phyloP scores from a whole-genome alignment of 2,113 vertebrate species.

The Columba janthina region DNA sequence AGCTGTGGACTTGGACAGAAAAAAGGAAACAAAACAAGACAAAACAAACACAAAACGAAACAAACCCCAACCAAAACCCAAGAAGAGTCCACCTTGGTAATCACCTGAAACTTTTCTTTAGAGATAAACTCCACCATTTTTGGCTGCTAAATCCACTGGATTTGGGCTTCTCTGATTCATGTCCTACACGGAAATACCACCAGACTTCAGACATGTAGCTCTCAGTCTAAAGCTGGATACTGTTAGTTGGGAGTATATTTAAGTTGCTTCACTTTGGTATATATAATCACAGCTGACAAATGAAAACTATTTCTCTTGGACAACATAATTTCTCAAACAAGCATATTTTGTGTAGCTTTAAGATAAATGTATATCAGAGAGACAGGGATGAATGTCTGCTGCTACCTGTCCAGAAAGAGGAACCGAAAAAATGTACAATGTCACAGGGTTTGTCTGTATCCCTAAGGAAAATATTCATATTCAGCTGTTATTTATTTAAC shows the following conservation, averaged over 20 bases:
- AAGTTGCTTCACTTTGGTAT: neutral
- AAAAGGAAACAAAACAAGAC: neutral
- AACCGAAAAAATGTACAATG: neutral
- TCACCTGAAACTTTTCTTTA: neutral
- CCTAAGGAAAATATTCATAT: neutral
- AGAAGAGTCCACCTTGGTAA: neutral
- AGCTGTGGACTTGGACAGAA: neutral
- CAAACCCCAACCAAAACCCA: neutral
- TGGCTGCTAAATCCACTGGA: neutral
- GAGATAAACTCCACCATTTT: neutral
- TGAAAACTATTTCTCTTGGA: neutral
- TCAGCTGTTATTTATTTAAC: neutral
- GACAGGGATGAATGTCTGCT: neutral
- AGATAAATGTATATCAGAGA: neutral
- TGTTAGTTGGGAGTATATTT: neutral
- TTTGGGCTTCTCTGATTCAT: neutral
- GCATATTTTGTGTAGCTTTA: neutral
- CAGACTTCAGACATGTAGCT: neutral
- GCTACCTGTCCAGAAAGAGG: neutral
- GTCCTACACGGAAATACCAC: neutral
- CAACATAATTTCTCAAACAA: neutral
- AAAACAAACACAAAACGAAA: neutral
- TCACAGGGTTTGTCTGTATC: neutral
- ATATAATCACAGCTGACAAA: neutral
- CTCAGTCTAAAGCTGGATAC: neutral